Conservation (phyloP, 2,113 vertebrate genomes). For the Oryzias melastigma region DNA sequence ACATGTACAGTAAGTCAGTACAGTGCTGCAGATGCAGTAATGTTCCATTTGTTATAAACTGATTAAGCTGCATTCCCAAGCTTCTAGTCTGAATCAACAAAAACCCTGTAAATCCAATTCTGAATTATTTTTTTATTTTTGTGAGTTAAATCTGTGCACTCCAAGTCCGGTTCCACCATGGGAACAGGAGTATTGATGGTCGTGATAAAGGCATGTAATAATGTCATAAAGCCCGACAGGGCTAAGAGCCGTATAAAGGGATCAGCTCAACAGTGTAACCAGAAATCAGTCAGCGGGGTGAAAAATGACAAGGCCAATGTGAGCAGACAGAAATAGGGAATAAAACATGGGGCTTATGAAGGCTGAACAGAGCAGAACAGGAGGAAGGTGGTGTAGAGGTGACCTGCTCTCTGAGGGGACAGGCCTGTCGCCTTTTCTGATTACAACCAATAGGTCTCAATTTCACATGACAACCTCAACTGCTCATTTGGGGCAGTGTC, state of each 20-base stretch:
- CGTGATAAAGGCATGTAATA: conserved; percentile 71
- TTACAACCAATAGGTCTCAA: conserved; percentile 72
- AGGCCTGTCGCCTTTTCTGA: conserved; percentile 57
- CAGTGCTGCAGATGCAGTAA: too few relatives aligned
- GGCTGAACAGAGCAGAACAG: conserved; percentile 41
- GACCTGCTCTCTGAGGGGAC: conserved; percentile 52
- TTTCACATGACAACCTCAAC: conserved; percentile 66
- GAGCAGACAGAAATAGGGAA: conserved; percentile 60
- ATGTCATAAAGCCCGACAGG: conserved; percentile 64
- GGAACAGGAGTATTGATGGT: conserved; percentile 61
- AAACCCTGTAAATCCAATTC: too few relatives aligned
- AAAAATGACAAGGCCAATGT: conserved; percentile 62
- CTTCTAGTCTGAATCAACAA: too few relatives aligned
- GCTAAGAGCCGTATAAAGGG: conserved; percentile 59
- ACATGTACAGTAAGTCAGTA: too few relatives aligned
- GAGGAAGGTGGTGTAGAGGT: conserved; percentile 47
- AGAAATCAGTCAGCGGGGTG: conserved; percentile 61
- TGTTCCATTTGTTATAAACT: too few relatives aligned
- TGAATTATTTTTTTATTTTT: conserved; percentile 5
- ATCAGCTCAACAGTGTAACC: conserved; percentile 58
- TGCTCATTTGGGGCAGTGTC: conserved; percentile 55
- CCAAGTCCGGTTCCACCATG: conserved; percentile 17
- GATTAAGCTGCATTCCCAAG: too few relatives aligned
- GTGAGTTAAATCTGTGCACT: conserved; percentile 19
- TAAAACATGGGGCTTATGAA: conserved; percentile 57